Percentiles rank a stretch among this genome's conserved stretches.
Conservation (phyloP, 2,113 vertebrate species). For the Nicator chloris region DNA sequence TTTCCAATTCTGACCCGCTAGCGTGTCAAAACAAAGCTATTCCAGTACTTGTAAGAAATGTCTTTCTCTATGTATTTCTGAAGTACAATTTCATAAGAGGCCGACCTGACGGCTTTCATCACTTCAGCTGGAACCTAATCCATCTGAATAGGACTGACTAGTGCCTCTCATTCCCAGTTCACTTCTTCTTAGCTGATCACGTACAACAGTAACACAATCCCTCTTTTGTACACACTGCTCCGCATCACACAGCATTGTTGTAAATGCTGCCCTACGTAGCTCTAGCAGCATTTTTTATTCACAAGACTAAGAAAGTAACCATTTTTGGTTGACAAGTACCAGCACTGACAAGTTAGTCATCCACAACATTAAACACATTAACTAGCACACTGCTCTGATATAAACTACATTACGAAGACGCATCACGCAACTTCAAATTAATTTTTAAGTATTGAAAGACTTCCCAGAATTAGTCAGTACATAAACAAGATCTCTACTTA, state of each 20-base stretch:
- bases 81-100: neutral
- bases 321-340: neutral
- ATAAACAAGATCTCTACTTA: neutral
- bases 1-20: conserved; percentile 40
- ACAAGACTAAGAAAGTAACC: neutral
- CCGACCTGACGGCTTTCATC: neutral
- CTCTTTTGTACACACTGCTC: neutral
- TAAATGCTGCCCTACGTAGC: neutral
- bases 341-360: neutral
- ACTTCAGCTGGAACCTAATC: neutral
- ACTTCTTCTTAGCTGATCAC: neutral
- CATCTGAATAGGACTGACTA: neutral
- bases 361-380: neutral
- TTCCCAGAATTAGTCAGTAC: neutral
- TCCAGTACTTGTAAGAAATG: neutral
- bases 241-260: neutral
- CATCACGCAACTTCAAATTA: neutral
- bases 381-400: neutral
- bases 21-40: neutral
- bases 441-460: neutral
- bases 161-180: neutral
- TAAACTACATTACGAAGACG: neutral
- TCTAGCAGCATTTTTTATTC: neutral
- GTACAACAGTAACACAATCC: neutral
- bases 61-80: neutral